Conservation (phyloP, 2,888 invertebrate species). For the Aphidius colemani region DNA sequence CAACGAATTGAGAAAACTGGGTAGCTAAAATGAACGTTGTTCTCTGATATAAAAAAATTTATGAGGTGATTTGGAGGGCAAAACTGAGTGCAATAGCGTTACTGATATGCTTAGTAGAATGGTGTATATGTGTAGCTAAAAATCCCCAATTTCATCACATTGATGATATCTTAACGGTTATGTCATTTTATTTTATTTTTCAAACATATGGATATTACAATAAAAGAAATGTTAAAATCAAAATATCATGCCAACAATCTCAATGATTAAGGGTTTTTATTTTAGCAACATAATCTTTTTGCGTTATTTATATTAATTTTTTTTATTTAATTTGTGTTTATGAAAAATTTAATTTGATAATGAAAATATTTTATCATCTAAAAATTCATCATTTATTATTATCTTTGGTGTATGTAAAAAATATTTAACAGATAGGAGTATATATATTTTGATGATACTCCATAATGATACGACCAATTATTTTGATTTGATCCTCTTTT, state of each 20-base stretch:
- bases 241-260: not conserved
- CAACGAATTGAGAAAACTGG: constrained; percentile 51
- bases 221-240: too few species aligned
- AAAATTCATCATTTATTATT: too few species aligned
- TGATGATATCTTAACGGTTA: constrained; percentile 48
- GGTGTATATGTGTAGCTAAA: not conserved
- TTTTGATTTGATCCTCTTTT: too few species aligned
- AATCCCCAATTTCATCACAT: constrained; percentile 1
- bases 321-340: constrained; percentile 4
- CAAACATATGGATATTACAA: constrained; percentile 1
- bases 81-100: constrained; percentile 17
- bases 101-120: not conserved
- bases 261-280: not conserved
- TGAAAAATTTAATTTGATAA: too few species aligned
- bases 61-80: constrained; percentile 35
- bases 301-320: not conserved
- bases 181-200: constrained; percentile 16
- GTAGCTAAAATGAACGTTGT: constrained; percentile 48
- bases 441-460: not conserved
- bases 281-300: not conserved
- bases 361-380: too few species aligned
- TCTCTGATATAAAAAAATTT: constrained; percentile 50
- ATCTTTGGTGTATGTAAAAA: not conserved
- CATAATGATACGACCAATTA: too few species aligned
- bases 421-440: not conserved